phyloP scores from a whole-genome alignment of 2,888 invertebrate species.

The Sesamia inferens region DNA sequence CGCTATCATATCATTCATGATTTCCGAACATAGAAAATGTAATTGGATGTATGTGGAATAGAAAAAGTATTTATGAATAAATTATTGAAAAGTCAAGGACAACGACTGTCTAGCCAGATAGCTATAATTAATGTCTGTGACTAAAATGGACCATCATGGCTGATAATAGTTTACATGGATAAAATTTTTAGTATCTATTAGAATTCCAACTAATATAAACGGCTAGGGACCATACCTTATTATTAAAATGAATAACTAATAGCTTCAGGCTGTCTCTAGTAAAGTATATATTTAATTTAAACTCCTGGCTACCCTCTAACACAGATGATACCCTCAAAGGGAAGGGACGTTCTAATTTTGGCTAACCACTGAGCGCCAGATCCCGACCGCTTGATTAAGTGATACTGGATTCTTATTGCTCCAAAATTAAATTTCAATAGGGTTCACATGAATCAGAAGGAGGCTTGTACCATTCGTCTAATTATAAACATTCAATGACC shows the following conservation, averaged over 20 bases:
- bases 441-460: conserved; percentile 1
- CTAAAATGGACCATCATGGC: neutral
- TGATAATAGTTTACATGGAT: neutral
- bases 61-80: neutral
- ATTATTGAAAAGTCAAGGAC: neutral
- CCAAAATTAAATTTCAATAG: neutral
- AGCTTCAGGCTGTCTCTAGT: neutral
- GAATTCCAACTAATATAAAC: neutral
- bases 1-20: neutral
- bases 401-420: neutral
- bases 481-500: neutral
- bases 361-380: neutral
- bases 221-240: neutral
- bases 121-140: neutral
- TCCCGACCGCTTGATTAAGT: conserved; percentile 1
- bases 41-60: neutral
- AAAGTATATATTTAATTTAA: conserved; percentile 14
- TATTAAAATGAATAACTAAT: neutral
- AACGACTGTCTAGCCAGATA: neutral
- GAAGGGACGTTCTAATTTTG: conserved; percentile 2
- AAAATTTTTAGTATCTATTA: too few relatives aligned
- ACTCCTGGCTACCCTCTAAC: neutral
- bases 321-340: conserved; percentile 1
- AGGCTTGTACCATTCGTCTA: neutral
- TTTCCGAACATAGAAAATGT: too few relatives aligned